Percentiles rank a stretch among this genome's conserved stretches.
These are phyloP conservation scores for Gallinago nigripennis DNA, from an alignment of 2,797 vertebrate genomes.

Conservation along the genomic window DNA sequence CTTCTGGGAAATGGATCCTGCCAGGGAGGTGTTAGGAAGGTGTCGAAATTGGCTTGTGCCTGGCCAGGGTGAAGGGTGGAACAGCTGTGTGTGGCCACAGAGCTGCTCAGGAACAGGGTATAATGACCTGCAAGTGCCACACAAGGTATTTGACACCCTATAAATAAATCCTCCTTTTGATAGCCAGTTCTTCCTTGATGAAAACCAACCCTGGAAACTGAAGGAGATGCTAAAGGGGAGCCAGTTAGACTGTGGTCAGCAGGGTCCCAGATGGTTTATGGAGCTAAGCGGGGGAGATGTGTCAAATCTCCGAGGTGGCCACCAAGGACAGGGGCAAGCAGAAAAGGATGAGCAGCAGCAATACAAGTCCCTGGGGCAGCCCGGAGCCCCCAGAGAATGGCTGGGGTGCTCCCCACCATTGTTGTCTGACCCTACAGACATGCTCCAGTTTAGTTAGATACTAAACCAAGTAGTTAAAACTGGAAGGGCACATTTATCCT, in stretches of 20 bases:
- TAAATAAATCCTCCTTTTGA: constrained; percentile 16
- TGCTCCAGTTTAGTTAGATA: no score
- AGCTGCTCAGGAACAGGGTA: neutral
- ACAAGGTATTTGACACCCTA: constrained; percentile 66
- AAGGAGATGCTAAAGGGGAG: no score
- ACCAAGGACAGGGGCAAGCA: neutral
- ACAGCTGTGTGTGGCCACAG: neutral
- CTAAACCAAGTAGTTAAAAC: no score
- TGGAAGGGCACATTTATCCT: neutral
- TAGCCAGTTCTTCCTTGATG: no score
- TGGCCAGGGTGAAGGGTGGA: neutral
- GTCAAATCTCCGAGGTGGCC: neutral
- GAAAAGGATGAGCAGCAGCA: neutral
- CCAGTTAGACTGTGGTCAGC: neutral
- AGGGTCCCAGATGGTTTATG: neutral
- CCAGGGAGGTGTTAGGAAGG: neutral
- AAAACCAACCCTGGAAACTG: no score
- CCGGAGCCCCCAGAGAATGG: neutral
- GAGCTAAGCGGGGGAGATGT: neutral
- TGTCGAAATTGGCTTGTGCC: neutral
- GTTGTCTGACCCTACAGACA: no score
- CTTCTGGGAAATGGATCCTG: neutral
- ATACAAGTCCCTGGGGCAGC: neutral
- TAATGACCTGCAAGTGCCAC: neutral
- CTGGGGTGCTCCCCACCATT: neutral